Evolutionary conservation across 2,113 vertebrate genomes (phyloP).

Genomic region (Brachypodius melanocephalos): DNA sequence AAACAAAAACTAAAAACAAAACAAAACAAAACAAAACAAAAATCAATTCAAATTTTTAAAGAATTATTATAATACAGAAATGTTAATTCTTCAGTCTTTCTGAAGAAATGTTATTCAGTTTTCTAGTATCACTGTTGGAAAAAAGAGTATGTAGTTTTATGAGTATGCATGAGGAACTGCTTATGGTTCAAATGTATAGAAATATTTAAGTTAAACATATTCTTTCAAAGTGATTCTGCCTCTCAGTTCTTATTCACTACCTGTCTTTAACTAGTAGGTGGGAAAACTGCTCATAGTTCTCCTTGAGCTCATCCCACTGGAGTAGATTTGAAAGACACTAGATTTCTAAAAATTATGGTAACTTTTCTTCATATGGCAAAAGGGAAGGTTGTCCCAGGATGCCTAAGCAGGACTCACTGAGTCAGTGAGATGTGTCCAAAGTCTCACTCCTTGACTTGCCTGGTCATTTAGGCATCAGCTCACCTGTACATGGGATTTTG

Average conservation of each 20-base stretch:
- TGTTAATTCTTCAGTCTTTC: neutral
- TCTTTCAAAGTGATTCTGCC: neutral
- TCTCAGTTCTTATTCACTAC: neutral
- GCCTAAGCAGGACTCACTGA: neutral
- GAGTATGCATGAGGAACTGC: neutral
- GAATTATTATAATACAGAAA: neutral
- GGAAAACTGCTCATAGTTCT: neutral
- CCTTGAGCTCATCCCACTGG: neutral
- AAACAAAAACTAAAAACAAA: neutral
- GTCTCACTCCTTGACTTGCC: no score
- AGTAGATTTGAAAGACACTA: neutral
- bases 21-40: no score
- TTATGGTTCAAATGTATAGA: neutral
- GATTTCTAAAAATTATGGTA: neutral
- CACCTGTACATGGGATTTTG: neutral
- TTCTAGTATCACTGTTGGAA: neutral
- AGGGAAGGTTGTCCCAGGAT: neutral
- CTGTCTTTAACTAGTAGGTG: neutral
- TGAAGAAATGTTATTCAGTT: neutral
- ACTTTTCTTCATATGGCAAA: neutral
- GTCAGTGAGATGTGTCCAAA: neutral
- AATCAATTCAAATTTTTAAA: neutral
- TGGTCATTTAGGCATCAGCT: neutral
- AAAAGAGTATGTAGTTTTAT: neutral
- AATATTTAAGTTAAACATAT: neutral